A percentile compares a stretch with the other conserved stretches of the same genome.
phyloP scores from a whole-genome alignment of 2,113 vertebrate species.

The Sinosuthora webbiana region DNA sequence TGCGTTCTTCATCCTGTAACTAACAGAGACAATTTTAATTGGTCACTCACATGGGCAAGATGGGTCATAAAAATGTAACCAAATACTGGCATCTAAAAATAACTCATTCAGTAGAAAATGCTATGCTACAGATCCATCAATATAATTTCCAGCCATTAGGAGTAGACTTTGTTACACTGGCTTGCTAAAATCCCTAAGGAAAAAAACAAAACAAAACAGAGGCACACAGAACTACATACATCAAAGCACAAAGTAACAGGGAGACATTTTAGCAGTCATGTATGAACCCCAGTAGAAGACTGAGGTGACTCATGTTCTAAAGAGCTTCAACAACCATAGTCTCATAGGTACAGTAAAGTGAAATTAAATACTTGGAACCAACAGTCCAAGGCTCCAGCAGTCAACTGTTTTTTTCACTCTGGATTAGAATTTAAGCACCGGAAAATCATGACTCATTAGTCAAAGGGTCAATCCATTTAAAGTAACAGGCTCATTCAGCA shows the following conservation, averaged over 20 bases:
- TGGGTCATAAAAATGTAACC: neutral
- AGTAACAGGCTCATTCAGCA: conserved; percentile 27
- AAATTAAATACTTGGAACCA: conserved; percentile 20
- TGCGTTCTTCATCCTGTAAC: conserved; percentile 96
- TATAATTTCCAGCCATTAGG: neutral
- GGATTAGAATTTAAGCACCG: neutral
- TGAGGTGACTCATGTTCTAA: neutral
- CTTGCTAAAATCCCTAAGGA: neutral
- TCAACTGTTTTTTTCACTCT: neutral
- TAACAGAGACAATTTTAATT: conserved; percentile 59
- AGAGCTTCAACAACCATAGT: neutral
- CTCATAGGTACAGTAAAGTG: neutral
- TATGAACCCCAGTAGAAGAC: neutral
- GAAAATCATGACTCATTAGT: conserved; percentile 36
- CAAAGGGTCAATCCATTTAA: conserved; percentile 46
- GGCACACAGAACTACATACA: neutral
- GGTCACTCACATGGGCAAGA: fast-evolving
- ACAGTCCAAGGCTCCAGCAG: neutral
- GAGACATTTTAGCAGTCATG: neutral
- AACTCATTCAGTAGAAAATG: neutral
- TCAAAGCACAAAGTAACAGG: neutral
- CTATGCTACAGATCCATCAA: neutral
- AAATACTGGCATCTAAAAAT: neutral
- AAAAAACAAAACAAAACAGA: neutral
- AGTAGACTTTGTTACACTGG: neutral